phyloP scores from a whole-genome alignment of 2,113 vertebrate genomes.

The Bombycilla garrulus region DNA sequence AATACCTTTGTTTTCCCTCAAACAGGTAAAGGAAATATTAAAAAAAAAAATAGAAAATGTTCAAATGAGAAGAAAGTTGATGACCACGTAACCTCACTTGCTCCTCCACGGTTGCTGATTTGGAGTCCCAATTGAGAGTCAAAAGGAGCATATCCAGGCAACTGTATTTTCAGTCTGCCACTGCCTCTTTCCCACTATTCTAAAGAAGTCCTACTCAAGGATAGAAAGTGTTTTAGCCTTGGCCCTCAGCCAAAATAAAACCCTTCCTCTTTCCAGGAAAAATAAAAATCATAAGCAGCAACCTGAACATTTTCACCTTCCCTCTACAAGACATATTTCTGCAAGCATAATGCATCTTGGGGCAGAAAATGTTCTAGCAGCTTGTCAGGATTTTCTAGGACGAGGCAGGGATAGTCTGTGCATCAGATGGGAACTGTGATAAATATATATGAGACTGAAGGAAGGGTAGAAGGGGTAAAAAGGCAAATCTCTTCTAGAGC shows the following conservation, averaged over 20 bases:
- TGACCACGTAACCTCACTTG: neutral
- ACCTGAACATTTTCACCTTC: neutral
- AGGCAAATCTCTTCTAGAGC: neutral
- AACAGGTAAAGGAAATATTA: fast-evolving
- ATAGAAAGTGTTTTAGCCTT: neutral
- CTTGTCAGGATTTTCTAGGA: neutral
- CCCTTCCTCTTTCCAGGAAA: neutral
- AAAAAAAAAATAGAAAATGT: neutral
- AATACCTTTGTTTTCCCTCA: neutral
- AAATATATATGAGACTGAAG: neutral
- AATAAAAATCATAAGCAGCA: neutral
- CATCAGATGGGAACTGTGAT: neutral
- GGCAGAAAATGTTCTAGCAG: neutral
- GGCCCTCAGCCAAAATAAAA: neutral
- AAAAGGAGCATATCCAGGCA: neutral
- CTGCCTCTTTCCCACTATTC: neutral
- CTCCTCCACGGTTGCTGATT: neutral
- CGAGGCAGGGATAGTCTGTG: neutral
- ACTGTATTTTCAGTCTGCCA: neutral
- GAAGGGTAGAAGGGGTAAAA: neutral
- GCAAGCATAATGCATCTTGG: neutral
- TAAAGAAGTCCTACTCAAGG: neutral
- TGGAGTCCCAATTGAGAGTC: neutral
- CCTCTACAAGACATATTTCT: neutral
- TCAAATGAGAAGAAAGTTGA: neutral